Conservation (phyloP, 2,113 vertebrate genomes). For the Onychostruthus taczanowskii region DNA sequence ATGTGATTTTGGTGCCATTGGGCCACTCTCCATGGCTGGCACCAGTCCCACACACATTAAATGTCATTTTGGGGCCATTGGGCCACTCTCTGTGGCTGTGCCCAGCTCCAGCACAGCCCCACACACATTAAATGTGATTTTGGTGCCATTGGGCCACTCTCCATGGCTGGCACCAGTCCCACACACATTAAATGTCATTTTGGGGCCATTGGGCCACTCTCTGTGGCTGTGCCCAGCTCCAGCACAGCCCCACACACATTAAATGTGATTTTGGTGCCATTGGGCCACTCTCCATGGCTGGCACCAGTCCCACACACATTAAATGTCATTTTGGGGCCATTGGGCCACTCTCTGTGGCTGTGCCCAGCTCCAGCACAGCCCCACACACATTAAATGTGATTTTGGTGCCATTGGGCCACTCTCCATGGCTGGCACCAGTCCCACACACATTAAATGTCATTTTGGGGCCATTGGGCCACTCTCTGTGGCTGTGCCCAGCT, state of each 20-base stretch:
- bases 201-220: too few species aligned
- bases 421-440: too few species aligned
- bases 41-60: fast-evolving
- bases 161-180: neutral
- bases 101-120: fast-evolving
- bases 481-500: neutral
- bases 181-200: fast-evolving
- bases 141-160: neutral
- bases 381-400: fast-evolving
- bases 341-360: fast-evolving
- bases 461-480: too few species aligned
- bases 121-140: fast-evolving
- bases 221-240: neutral
- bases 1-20: too few species aligned
- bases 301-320: fast-evolving
- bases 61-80: too few species aligned
- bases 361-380: fast-evolving
- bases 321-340: fast-evolving
- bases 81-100: fast-evolving
- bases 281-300: fast-evolving
- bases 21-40: fast-evolving
- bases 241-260: too few species aligned
- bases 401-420: neutral
- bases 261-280: too few species aligned
- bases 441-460: fast-evolving